Evolutionary conservation across 2,113 vertebrate genomes (phyloP).

Genomic region (Puffinus mauretanicus): DNA sequence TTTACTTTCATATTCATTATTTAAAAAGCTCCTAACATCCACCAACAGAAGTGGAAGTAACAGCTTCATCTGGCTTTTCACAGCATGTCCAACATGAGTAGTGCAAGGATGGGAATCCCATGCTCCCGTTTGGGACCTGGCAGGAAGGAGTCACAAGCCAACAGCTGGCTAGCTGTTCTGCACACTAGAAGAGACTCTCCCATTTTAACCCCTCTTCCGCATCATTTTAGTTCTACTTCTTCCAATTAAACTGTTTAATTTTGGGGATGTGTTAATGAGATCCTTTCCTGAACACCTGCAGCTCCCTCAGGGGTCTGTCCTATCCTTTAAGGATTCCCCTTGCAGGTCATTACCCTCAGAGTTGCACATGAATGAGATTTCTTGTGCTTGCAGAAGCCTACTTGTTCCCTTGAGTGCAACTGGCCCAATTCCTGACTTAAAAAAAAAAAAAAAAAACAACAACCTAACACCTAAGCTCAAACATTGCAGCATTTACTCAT

Average conservation of each 20-base stretch:
- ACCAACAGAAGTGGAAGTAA: not conserved
- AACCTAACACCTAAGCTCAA: not conserved
- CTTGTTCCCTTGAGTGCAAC: not conserved
- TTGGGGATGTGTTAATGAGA: not conserved
- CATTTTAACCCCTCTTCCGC: not conserved
- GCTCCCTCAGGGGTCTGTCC: not conserved
- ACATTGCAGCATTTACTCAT: not conserved
- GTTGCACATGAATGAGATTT: not conserved
- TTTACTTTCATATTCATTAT: not conserved
- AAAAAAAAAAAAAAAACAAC: not conserved
- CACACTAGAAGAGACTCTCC: not conserved
- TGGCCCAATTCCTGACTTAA: not conserved
- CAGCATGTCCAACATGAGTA: fast-evolving
- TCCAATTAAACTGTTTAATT: not conserved
- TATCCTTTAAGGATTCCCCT: not conserved
- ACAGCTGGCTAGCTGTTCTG: not conserved
- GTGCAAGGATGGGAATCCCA: not conserved
- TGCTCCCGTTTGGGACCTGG: not conserved
- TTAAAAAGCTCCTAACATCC: not conserved
- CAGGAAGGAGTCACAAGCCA: not conserved
- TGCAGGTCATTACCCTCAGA: not conserved
- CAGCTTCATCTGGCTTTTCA: not conserved
- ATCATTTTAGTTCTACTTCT: not conserved
- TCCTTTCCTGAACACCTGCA: not conserved
- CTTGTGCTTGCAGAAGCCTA: not conserved